Evolutionary conservation across 2,888 invertebrate species (phyloP), one percentile per base, ranked within the genome.

Genomic region (Mesorhabditis spiculigera): DNA sequence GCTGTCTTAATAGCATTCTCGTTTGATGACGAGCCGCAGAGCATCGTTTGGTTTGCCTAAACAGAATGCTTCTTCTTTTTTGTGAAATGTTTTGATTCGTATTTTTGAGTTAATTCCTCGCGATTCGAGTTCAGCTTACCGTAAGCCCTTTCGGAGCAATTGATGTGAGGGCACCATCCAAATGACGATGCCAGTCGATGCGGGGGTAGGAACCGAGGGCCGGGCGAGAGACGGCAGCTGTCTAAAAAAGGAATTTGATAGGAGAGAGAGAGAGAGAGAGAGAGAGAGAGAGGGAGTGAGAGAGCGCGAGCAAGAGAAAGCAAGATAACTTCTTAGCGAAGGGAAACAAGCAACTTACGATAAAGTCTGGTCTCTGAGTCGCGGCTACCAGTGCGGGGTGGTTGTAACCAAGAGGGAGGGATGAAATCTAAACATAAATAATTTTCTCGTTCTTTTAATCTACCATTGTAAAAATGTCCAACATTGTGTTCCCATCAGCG

Each of bases 11-110:
- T 93, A 0, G 96, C 95, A 87, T 97, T 97, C 88, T 98, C 97
- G 86, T 95, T 94, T 0, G 96, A 93, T 82, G 96, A 97, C 0
- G 96, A 93, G 1, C 95, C 95, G 85, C 95, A 95, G 91, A 95
- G 93, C 95, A 98, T 96, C 0, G 97, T 96, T 63, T 93, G 92
- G 5, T 95, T 89, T 81, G 92, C 90, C 4, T 89, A 88, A 68
- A 70, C n/a, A 50, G 58, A 50, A 50, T 50, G n/a, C n/a, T 50
- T 10, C 58, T 50, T 50, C 10, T n/a, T 13, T 50, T 50, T 50
- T n/a, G 10, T 13, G n/a, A 50, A 50, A 50, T n/a, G 28, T 28
- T 28, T 28, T 28, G 28, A 28, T 16, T 63, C 16, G 63, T 28
- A 50, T 10, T 50, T 8, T 50, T 10, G 10, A 50, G 50, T 50